Conservation (phyloP, 1,140 invertebrate species). For the Hyposmocoma kahamanoa region DNA sequence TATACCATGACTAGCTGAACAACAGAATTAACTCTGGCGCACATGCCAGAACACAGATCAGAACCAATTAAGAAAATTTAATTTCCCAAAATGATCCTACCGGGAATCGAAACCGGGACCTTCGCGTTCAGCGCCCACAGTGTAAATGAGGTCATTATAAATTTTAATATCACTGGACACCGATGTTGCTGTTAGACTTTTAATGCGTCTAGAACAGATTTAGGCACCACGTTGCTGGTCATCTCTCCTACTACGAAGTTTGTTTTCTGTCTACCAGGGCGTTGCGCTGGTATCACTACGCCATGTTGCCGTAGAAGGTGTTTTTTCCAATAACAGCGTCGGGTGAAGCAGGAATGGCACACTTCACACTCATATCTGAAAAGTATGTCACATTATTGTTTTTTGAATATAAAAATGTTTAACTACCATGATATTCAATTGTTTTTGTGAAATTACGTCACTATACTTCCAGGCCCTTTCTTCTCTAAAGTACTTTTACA, state of each 20-base stretch:
- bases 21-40: no score
- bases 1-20: no score
- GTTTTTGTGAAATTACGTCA: not conserved
- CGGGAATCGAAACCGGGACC: no score
- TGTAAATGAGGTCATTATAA: no score
- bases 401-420: not conserved
- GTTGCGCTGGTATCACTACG: constrained; percentile 26
- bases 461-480: not conserved
- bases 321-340: constrained; percentile 52
- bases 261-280: constrained; percentile 31
- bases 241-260: not conserved
- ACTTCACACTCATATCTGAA: constrained; percentile 40
- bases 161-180: no score
- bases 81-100: no score
- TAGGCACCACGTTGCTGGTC: no score
- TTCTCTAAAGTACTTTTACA: not conserved
- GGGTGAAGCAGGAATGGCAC: constrained; percentile 35
- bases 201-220: no score
- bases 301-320: constrained; percentile 40
- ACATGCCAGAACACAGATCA: no score
- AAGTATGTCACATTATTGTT: not conserved
- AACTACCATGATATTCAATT: not conserved
- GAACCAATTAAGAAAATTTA: no score
- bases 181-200: no score
- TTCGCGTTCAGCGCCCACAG: no score